Evolutionary conservation across 2,888 invertebrate genomes (phyloP), one percentile per base, ranked within the genome.

Genomic region (Caenorhabditis plicata): DNA sequence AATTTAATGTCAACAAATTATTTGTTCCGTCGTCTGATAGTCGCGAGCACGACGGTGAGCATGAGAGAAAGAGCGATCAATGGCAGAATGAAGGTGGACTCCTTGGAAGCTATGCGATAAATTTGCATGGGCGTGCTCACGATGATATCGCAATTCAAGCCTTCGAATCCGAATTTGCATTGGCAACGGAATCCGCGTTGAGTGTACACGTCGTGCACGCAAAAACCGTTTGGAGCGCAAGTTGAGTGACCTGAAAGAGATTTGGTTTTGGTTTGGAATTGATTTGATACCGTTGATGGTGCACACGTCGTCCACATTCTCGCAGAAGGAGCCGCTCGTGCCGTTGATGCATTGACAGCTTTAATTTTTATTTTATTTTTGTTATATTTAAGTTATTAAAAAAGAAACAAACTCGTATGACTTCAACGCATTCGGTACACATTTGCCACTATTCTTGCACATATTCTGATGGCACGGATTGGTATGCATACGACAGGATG

Each of bases 341-440:
- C 68, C 68, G 17, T 56, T 56, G 13, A 46, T n/a, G 31, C 68
- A 68, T 20, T 47, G 39, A 26, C 68, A 68, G 7, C 68, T 68
- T 36, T 39, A 63, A 56, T 44, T 25, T 33, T 1, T 26, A 35
- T 23, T 5, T 39, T 5, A 20, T 13, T 19, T 32, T n/a, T 17
- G 22, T 13, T 4, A 17, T 42, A 25, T 38, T 46, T 35, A 9
- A 20, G 11, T 17, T 3, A 19, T 13, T 7, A 27, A 38, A 40
- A 31, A 20, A 8, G 20, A 17, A 11, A 25, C 52, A 22, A 20
- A 60, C 60, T 54, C 50, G 42, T 60, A 60, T 20, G 47, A 46
- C 43, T 35, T 40, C 9, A 36, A 38, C 13, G 23, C 20, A 17
- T 47, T 38, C n/a, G 35, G 22, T 3, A 15, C 23, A 46, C 64